A percentile compares a stretch with the other conserved stretches of the same genome.
phyloP scores from a whole-genome alignment of 1,140 invertebrate genomes.

The Saccostrea echinata region DNA sequence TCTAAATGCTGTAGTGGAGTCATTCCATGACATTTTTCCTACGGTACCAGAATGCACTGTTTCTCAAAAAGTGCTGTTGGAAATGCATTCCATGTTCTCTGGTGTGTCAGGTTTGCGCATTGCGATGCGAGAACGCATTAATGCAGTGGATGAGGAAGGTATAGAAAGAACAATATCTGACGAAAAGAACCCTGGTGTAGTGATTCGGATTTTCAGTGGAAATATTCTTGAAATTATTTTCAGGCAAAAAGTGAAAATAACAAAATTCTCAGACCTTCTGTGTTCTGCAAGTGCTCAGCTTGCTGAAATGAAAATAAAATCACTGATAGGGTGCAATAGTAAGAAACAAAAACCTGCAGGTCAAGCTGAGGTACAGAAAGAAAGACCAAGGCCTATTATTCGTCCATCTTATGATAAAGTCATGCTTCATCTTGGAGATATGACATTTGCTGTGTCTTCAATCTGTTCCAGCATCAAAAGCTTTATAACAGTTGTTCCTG shows the following conservation, averaged over 20 bases:
- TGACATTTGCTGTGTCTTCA: neutral
- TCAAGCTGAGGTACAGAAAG: neutral
- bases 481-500: neutral
- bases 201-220: neutral
- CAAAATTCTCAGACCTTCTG: neutral
- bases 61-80: neutral
- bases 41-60: neutral
- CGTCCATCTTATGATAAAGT: neutral
- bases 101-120: neutral
- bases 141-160: neutral
- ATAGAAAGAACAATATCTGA: neutral
- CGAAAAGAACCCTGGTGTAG: neutral
- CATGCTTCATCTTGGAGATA: neutral
- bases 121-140: neutral
- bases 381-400: neutral
- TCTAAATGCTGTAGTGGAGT: neutral
- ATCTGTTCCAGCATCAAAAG: neutral
- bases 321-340: neutral
- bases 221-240: slow-evolving; percentile 17
- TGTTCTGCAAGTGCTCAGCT: neutral
- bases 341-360: neutral
- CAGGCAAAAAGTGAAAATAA: neutral
- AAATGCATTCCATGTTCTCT: neutral
- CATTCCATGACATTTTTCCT: neutral
- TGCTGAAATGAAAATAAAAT: slow-evolving; percentile 19